Conservation (phyloP, 1,140 invertebrate genomes). For the Xylocopa sonorina region DNA sequence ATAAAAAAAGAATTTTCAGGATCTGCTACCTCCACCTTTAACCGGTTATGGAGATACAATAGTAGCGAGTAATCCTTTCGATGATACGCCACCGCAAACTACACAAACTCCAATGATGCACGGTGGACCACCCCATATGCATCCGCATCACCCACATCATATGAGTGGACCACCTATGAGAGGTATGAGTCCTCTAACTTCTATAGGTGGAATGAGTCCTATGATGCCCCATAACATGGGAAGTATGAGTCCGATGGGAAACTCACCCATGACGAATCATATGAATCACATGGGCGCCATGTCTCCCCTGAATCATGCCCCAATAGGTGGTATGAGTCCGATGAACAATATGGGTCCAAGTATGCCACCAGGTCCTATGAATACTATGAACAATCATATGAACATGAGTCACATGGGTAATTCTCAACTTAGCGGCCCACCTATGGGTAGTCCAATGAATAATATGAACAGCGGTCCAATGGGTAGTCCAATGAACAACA, state of each 20-base stretch:
- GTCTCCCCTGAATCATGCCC: conserved; percentile 84
- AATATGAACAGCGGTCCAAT: conserved; percentile 86
- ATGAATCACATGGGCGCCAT: conserved; percentile 85
- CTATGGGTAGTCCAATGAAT: conserved; percentile 88
- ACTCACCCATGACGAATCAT: conserved; percentile 80
- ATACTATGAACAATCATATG: conserved; percentile 85
- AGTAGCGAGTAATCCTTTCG: conserved; percentile 97
- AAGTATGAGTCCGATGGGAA: conserved; percentile 80
- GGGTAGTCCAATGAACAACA: conserved; percentile 83
- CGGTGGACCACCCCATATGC: conserved; percentile 83
- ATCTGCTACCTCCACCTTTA: conserved; percentile 91
- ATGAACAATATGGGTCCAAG: conserved; percentile 88
- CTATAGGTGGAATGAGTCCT: conserved; percentile 88
- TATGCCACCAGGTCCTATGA: conserved; percentile 82
- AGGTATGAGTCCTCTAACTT: conserved; percentile 82
- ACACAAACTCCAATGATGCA: conserved; percentile 85
- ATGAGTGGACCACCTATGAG: conserved; percentile 86
- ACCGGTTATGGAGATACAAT: conserved; percentile 96
- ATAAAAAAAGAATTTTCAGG: conserved; percentile 65
- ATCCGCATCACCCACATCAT: conserved; percentile 83
- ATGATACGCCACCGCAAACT: conserved; percentile 90
- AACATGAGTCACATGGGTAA: conserved; percentile 88
- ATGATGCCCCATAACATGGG: conserved; percentile 83
- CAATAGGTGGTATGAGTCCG: conserved; percentile 85
- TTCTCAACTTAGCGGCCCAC: conserved; percentile 86